Conservation (phyloP, 2,113 vertebrate genomes). For the Takifugu flavidus region DNA sequence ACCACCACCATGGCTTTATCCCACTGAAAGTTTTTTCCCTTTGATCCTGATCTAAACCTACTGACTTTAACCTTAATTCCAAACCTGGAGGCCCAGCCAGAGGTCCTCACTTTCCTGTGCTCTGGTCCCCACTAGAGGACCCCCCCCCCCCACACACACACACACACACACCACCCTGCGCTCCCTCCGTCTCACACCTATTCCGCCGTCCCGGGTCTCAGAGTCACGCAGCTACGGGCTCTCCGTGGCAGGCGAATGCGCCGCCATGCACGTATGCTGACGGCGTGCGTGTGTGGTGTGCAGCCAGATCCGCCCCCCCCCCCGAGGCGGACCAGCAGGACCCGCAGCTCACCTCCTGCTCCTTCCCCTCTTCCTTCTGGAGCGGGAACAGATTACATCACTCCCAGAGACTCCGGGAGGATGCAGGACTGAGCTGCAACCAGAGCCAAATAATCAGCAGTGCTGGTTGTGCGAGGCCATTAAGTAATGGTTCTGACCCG, state of each 20-base stretch:
- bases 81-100: too few relatives aligned
- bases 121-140: background rate
- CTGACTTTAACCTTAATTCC: background rate
- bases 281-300: conserved; percentile 38
- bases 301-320: conserved; percentile 46
- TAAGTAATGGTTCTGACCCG: conserved; percentile 7
- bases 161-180: background rate
- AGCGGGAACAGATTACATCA: conserved; percentile 14
- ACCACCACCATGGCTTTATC: too few relatives aligned
- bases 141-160: conserved; percentile 1
- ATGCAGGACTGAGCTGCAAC: background rate
- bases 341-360: conserved; percentile 14
- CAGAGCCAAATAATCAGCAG: conserved; percentile 17
- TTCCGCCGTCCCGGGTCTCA: too few relatives aligned
- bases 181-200: background rate
- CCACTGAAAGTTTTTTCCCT: conserved; percentile 3
- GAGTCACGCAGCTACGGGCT: too few relatives aligned
- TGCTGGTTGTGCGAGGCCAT: conserved; percentile 1
- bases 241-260: conserved; percentile 15
- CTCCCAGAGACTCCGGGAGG: background rate
- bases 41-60: too few relatives aligned
- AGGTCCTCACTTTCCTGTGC: background rate
- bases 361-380: conserved; percentile 11
- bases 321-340: conserved; percentile 49
- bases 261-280: conserved; percentile 38